These are phyloP conservation scores for Acrobasis consociella DNA, from an alignment of 2,888 invertebrate species.

Conservation along the genomic window DNA sequence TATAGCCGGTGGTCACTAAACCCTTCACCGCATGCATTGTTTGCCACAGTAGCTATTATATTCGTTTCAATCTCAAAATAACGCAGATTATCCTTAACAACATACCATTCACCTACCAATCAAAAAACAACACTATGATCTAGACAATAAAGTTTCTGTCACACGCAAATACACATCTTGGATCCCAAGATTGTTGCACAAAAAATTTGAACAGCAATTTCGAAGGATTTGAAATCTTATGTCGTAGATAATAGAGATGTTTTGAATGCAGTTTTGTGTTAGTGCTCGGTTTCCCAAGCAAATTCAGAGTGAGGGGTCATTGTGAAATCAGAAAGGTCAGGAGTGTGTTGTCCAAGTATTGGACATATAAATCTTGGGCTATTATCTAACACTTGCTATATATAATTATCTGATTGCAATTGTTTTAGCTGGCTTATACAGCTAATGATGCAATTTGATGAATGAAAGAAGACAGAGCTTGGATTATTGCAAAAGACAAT, in stretches of 20 bases:
- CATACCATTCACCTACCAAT: neutral
- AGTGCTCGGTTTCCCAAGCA: slow-evolving; percentile 34
- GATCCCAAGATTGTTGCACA: slow-evolving; percentile 20
- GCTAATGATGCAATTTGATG: neutral
- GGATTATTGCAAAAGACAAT: no score
- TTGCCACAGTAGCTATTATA: slow-evolving; percentile 42
- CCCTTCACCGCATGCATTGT: slow-evolving; percentile 49
- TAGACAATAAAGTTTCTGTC: slow-evolving; percentile 1
- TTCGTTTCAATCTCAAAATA: slow-evolving; percentile 30
- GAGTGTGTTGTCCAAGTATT: slow-evolving; percentile 15
- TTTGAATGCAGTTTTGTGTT: slow-evolving; percentile 20
- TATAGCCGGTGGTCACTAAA: slow-evolving; percentile 27
- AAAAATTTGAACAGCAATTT: neutral
- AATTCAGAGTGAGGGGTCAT: slow-evolving; percentile 54
- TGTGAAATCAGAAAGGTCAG: slow-evolving; percentile 61
- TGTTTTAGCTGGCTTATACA: slow-evolving; percentile 3
- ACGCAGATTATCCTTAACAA: slow-evolving; percentile 26
- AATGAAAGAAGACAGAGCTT: neutral
- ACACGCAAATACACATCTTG: slow-evolving; percentile 4
- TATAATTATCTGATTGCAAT: slow-evolving; percentile 8
- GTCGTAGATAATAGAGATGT: slow-evolving; percentile 18
- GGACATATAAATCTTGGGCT: slow-evolving; percentile 19
- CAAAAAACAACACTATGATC: slow-evolving; percentile 20
- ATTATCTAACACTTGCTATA: slow-evolving; percentile 21
- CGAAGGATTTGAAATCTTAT: slow-evolving; percentile 20